Evolutionary conservation across 2,113 vertebrate genomes (phyloP).

Genomic region (Pheucticus melanocephalus): DNA sequence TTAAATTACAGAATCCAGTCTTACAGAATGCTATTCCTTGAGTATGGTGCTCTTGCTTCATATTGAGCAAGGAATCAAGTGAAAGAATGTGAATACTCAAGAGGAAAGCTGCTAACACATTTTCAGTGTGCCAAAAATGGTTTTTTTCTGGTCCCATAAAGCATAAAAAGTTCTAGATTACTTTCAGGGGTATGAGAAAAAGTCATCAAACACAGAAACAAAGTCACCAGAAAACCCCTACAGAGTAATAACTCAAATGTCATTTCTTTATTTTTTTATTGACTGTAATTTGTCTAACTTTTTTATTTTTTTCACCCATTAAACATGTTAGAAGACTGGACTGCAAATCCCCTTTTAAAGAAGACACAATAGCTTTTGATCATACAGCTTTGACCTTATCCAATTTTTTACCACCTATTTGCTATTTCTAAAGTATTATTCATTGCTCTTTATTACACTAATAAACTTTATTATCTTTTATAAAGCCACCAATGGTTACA

Average conservation of each 20-base stretch:
- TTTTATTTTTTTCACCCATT: background rate
- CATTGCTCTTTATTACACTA: constrained; percentile 56
- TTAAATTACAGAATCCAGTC: background rate
- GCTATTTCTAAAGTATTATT: constrained; percentile 45
- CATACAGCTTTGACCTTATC: constrained; percentile 38
- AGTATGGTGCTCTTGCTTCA: background rate
- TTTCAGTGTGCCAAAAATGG: background rate
- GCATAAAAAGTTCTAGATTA: background rate
- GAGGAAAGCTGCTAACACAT: background rate
- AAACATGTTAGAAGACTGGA: background rate
- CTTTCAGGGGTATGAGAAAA: background rate
- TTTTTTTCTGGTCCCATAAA: background rate
- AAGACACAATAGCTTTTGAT: background rate
- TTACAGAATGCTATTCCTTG: background rate
- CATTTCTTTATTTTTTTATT: background rate
- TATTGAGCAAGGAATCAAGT: background rate
- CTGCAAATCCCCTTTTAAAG: background rate
- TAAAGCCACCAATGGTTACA: constrained; percentile 40
- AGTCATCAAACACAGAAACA: background rate
- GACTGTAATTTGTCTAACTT: background rate
- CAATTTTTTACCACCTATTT: constrained; percentile 26
- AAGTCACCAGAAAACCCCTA: background rate
- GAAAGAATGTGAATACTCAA: background rate
- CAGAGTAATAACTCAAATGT: background rate
- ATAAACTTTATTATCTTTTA: constrained; percentile 71